A percentile compares a stretch with the other conserved stretches of the same genome.
Conservation (phyloP, 30 jellyfish, hydroid and myxozoan species). For the Hydra vulgaris region DNA sequence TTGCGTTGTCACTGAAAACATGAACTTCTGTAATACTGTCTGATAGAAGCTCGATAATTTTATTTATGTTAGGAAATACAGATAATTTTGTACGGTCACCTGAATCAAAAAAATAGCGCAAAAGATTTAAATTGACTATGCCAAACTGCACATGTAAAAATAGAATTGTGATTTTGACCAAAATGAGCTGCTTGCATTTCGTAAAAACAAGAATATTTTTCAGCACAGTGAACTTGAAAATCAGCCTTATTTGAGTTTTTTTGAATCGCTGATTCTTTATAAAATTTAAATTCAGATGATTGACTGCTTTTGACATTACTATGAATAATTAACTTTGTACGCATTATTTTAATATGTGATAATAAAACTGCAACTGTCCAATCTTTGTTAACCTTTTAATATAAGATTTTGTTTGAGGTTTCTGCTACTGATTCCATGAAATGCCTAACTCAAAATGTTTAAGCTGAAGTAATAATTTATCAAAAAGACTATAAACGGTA, state of each 20-base stretch:
- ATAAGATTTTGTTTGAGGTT: background rate
- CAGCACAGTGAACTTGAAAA: background rate
- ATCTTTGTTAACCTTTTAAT: background rate
- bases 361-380: background rate
- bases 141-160: background rate
- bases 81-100: background rate
- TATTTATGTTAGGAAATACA: background rate
- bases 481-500: background rate
- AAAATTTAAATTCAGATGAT: background rate
- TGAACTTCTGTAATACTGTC: background rate
- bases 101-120: background rate
- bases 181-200: background rate
- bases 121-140: background rate
- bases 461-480: background rate
- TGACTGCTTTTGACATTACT: background rate
- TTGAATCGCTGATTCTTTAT: background rate
- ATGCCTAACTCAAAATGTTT: background rate
- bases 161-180: background rate
- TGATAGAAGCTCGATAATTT: background rate
- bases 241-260: background rate
- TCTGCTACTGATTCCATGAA: background rate
- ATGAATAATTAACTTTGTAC: background rate
- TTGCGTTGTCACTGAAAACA: background rate
- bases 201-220: background rate
- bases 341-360: background rate